phyloP scores from a whole-genome alignment of 2,797 vertebrate species.

The Chaenodraco wilsoni region DNA sequence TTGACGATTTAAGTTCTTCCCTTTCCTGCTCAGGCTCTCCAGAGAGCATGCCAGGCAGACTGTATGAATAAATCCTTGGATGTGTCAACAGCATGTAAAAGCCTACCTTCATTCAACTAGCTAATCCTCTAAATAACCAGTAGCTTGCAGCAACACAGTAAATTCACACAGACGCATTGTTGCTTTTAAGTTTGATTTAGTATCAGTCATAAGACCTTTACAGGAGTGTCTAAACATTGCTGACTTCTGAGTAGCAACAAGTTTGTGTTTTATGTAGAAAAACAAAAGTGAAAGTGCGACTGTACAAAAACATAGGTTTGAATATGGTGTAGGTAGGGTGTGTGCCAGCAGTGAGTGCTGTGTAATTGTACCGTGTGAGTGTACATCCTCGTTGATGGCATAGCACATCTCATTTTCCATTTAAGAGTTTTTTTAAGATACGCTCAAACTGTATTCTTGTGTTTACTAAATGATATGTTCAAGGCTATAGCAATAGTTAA shows the following conservation, averaged over 20 bases:
- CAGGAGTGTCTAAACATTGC: slow-evolving; percentile 21
- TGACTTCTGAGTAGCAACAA: slow-evolving; percentile 22
- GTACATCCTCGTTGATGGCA: slow-evolving; percentile 44
- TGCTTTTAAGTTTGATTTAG: slow-evolving; percentile 47
- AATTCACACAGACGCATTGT: slow-evolving; percentile 28
- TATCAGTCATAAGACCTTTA: slow-evolving; percentile 26
- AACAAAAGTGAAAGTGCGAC: slow-evolving; percentile 31
- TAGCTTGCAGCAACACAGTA: slow-evolving; percentile 36
- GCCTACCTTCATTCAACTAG: slow-evolving; percentile 62
- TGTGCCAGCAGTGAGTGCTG: slow-evolving; percentile 34
- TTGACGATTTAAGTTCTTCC: slow-evolving; percentile 65
- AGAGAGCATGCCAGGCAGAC: slow-evolving; percentile 48
- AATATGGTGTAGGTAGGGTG: slow-evolving; percentile 41
- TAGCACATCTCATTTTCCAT: slow-evolving; percentile 38
- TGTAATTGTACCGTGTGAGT: slow-evolving; percentile 52
- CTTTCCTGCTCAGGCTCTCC: slow-evolving; percentile 37
- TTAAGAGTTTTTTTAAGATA: slow-evolving; percentile 22
- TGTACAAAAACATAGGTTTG: slow-evolving; percentile 38
- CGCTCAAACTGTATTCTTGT: neutral
- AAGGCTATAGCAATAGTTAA: neutral
- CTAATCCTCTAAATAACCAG: slow-evolving; percentile 69
- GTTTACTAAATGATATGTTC: slow-evolving; percentile 19
- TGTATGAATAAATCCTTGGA: slow-evolving; percentile 61
- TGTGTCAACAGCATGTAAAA: slow-evolving; percentile 68
- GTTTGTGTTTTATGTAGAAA: slow-evolving; percentile 29